Base-by-base conservation (phyloP, 2,888 invertebrate genomes). In the Drosophila picticornis region DNA sequence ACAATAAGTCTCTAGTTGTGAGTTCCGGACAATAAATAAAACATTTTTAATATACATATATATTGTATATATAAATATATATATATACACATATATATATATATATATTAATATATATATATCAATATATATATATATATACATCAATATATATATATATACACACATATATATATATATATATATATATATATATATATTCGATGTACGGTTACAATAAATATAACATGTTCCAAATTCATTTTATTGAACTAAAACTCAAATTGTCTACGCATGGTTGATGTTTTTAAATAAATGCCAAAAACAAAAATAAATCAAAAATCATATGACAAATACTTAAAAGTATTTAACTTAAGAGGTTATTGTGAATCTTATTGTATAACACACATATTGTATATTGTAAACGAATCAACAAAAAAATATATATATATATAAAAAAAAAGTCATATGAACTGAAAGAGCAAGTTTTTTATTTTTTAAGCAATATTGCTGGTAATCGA, bases 251-350 rank as follows among this genome's bases (percentile, higher is more conserved):
- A 48, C 43, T 53, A 38, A 43, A 64, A 31, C 9, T 71, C 3
- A 65, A 81, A 43, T 89, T 81, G 64, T 84, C 89, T 85, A 85
- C 84, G 84, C 84, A 85, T 85, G 84, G 90, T 85, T 85, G 83
- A 65, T 80, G 90, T 80, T 85, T 81, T 75, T 60, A 32, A 60
- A 59, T 50, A 46, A 38, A 66, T 61, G 32, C 52, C 36, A 31
- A 60, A 63, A 50, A 29, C 69, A 43, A 48, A 55, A 50, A 56
- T 46, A 46, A 46, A 25, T 16, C 25, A 25, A 27, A 50, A 27
- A 72, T 40, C 32, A 63, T 34, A 27, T 32, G 60, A 48, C n/a
- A 62, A 61, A 61, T 50, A 68, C 48, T 38, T 48, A 62, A 75
- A 46, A 60, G 36, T 68, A 64, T 52, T 40, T 61, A 71, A 70